Base-by-base conservation (phyloP, 2,888 invertebrate genomes). In the Pollenia amentaria region DNA sequence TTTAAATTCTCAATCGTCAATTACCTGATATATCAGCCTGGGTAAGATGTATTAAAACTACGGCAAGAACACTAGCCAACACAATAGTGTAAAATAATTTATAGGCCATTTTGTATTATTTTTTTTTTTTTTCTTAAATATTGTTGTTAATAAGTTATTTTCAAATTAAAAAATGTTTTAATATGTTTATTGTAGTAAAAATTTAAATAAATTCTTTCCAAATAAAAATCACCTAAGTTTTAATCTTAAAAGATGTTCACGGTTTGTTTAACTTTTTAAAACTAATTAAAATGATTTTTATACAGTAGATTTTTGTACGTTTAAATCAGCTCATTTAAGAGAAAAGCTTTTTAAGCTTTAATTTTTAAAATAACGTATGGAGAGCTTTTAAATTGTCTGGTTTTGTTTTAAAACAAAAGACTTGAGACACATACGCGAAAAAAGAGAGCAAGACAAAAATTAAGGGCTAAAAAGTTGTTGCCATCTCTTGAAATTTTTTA, bases 331-430 rank as follows among this genome's bases (percentile, higher is more conserved):
- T 11, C 11, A 14, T 55, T 84, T 12, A 18, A 2, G 14, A 12
- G 3, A 46, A 83, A 38, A 78, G 64, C 78, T 79, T 57, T 44
- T 16, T 29, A 53, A 84, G 65, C 69, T 72, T 65, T 57, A 3
- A 18, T 4, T 42, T 51, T 4, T 4, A 64, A 64, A 29, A 42
- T 12, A 79, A 72, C 69, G 14, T 62, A 69, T 72, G 53, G 46
- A 62, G 70, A 77, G 85, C 77, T 81, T 73, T 21, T 38, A 21
- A n/a, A 38, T 48, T 53, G 2, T 7, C 3, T 2, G 14, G 38
- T 51, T 18, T 72, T 72, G 38, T 10, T 60, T 18, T 57, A 53
- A 57, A 77, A 88, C 88, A 21, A 82, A 89, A 88, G 88, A 89
- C 70, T 88, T 82, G 78, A 80, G 82, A 40, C 46, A 85, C 81